These are phyloP conservation scores for Meteorus sp. DNA, from an alignment of 1,140 invertebrate genomes.

Conservation along the genomic window DNA sequence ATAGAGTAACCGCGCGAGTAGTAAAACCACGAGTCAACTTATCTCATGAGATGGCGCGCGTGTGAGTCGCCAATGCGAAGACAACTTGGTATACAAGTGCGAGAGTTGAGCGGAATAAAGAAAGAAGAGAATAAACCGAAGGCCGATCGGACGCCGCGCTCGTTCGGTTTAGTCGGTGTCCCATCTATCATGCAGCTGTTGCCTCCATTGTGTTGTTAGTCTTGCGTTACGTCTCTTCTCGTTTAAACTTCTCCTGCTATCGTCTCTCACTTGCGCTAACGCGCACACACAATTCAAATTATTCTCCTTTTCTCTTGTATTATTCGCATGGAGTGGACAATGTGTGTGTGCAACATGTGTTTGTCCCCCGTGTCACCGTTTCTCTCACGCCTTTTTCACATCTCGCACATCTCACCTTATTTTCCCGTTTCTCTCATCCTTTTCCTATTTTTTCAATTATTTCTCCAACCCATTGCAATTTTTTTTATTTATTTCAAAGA, in stretches of 20 bases:
- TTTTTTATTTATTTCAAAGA: too few species aligned
- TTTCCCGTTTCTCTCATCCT: constrained; percentile 31
- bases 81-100: not conserved
- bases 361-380: constrained; percentile 37
- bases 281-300: not conserved
- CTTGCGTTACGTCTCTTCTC: constrained; percentile 49
- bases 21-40: too few species aligned
- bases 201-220: constrained; percentile 59
- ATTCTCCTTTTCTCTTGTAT: not conserved
- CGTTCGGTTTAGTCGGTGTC: constrained; percentile 31
- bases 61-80: too few species aligned
- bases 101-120: constrained; percentile 24
- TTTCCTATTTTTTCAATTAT: too few species aligned
- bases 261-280: constrained; percentile 9
- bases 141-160: constrained; percentile 29
- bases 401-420: too few species aligned
- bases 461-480: too few species aligned
- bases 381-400: constrained; percentile 16
- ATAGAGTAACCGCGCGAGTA: too few species aligned
- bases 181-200: constrained; percentile 60
- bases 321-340: constrained; percentile 16
- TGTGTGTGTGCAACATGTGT: constrained; percentile 56
- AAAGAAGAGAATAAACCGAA: constrained; percentile 31
- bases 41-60: too few species aligned
- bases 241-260: constrained; percentile 10